Evolutionary conservation across 2,797 vertebrate species (phyloP), one percentile per base, ranked within the genome.

Genomic region (Coracias cyanogaster): DNA sequence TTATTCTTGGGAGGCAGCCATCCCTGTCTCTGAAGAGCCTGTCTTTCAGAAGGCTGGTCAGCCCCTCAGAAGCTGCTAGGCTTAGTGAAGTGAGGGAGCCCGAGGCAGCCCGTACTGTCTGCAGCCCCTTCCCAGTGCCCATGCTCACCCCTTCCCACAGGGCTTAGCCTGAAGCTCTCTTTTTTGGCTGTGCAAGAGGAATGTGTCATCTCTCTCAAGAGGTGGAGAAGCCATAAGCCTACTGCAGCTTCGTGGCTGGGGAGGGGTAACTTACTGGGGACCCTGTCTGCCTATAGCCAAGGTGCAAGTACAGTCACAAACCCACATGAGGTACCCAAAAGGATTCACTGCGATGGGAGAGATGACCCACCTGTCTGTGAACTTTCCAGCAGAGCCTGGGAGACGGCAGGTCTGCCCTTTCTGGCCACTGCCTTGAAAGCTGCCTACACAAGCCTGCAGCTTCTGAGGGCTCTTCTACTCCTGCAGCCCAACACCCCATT

Each of bases 311-410:
- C 33, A 29, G 46, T 11, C 52, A 74, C 41, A 80, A 58, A 71
- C 21, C 29, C 1, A 0, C 8, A 28, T 0, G 7, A 61, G 37
- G 24, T n/a, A 26, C 14, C 21, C 26, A 55, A 33, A 31, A 82
- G 46, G 61, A 69, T 16, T 67, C 66, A 54, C 43, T 60, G 21
- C 0, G 3, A 39, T 7, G 45, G 65, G 35, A 61, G 35, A 65
- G 52, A 67, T 48, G 52, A 31, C 21, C n/a, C 45, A 35, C 25
- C 39, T 8, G 49, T 26, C 62, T 16, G 15, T 7, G 60, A 66
- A 76, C 72, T 49, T 55, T 55, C 31, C 87, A 10, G 26, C 61
- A 46, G 49, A 49, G 49, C 35, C 46, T 39, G 58, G 16, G 33
- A 54, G 24, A 31, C 4, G 57, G 55, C 54, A 84, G 65, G 24